Base-by-base conservation (phyloP, 1,140 invertebrate genomes). In the Nasonia vitripennis region DNA sequence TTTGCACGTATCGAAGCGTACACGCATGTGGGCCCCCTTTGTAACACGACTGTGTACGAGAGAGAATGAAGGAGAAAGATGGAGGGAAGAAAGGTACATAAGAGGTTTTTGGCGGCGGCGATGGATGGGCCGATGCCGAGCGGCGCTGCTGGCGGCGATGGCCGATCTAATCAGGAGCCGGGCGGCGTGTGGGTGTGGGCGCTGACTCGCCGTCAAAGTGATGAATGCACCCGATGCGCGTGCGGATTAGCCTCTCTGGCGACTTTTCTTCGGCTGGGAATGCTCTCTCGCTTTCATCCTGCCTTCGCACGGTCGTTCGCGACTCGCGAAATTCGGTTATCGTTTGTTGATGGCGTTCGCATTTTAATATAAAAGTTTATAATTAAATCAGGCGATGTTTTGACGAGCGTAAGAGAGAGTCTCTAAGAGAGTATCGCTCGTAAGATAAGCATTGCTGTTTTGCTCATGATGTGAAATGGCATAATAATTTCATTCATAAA, bases 81-180 rank as follows among this genome's bases (percentile, higher is more conserved):
- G 27, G 68, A 71, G 68, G 17, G 3, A 62, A 6, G 55, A 62
- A 62, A 62, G 68, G 68, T 71, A 27, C 9, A 34, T 12, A 17
- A n/a, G 11, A 27, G 11, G 23, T 71, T 71, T 71, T 71, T 71
- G 23, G 68, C 31, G 27, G 14, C 73, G 17, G 73, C 73, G 31
- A 71, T 71, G 70, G 70, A 71, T 71, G 70, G 20, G 31, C 31
- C 71, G 81, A 74, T 75, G 48, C 48, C 27, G 27, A 51, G 3
- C 34, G 41, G 37, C 41, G 23, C 12, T 62, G 71, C n/a, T 78
- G 81, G 62, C 34, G 55, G 31, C 41, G 48, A 62, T 2, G 31
- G 45, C 75, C 48, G 83, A 84, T 84, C 77, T 84, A 84, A 84
- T 84, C 83, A 34, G 70, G 23, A 34, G 45, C 7, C n/a, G 5